phyloP scores from a whole-genome alignment of 2,113 vertebrate genomes.

The Cercocebus atys region DNA sequence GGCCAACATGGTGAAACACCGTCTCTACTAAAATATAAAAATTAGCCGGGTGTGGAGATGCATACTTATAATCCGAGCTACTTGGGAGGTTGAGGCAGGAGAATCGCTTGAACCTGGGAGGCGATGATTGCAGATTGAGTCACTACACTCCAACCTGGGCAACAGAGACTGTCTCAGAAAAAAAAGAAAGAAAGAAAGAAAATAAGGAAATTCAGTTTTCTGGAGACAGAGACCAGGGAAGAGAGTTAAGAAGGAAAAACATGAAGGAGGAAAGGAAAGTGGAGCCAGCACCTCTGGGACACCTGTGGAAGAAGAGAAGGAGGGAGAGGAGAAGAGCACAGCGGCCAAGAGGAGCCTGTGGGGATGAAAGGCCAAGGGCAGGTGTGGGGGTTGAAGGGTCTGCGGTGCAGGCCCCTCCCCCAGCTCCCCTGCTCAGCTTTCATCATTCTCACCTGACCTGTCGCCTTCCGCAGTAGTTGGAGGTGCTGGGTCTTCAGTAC shows the following conservation, averaged over 20 bases:
- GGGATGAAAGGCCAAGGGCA: accelerated
- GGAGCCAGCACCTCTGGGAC: background rate
- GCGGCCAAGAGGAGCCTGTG: background rate
- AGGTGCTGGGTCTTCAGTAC: too few species aligned
- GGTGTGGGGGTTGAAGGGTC: background rate
- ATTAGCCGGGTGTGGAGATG: too few species aligned
- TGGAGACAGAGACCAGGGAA: background rate
- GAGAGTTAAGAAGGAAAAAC: background rate
- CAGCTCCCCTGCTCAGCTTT: background rate
- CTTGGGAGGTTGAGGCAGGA: too few species aligned
- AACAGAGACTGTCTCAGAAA: background rate
- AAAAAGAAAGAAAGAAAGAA: background rate
- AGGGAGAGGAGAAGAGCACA: too few species aligned
- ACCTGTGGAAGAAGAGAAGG: background rate
- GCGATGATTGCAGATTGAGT: background rate
- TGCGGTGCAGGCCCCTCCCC: background rate
- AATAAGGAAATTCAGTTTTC: background rate
- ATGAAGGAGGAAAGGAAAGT: background rate
- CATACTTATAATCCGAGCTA: too few species aligned
- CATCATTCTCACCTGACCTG: background rate
- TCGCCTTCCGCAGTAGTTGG: accelerated
- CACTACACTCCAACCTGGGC: background rate
- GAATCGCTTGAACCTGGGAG: too few species aligned
- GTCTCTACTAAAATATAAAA: too few species aligned
- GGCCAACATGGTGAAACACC: too few species aligned